A percentile compares a stretch with the other conserved stretches of the same genome.
Conservation (phyloP, 2,888 invertebrate species). For the Pterostichus madidus region DNA sequence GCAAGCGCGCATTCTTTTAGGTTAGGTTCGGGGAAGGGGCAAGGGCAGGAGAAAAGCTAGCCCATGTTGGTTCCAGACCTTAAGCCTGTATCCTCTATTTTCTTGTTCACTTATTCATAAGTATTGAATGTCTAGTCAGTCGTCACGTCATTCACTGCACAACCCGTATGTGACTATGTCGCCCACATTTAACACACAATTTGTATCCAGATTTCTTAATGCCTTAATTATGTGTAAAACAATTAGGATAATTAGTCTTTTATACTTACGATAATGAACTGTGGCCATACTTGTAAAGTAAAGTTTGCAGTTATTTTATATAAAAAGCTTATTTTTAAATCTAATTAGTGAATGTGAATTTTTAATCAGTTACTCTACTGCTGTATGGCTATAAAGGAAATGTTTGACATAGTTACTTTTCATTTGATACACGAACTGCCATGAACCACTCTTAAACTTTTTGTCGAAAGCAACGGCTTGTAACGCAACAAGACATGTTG, state of each 20-base stretch:
- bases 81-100: slow-evolving; percentile 36
- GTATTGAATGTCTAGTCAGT: slow-evolving; percentile 59
- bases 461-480: neutral
- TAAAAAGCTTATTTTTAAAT: slow-evolving; percentile 49
- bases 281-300: slow-evolving; percentile 52
- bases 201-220: slow-evolving; percentile 43
- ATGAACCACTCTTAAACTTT: slow-evolving; percentile 18
- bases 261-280: slow-evolving; percentile 52
- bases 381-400: slow-evolving; percentile 10
- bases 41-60: neutral
- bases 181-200: slow-evolving; percentile 18
- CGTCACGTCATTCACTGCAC: slow-evolving; percentile 9
- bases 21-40: slow-evolving; percentile 43
- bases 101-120: slow-evolving; percentile 48
- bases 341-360: slow-evolving; percentile 48
- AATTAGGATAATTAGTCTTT: slow-evolving; percentile 57
- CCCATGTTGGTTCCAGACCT: slow-evolving; percentile 24
- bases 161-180: slow-evolving; percentile 18
- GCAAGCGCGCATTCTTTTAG: slow-evolving; percentile 21
- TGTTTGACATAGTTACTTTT: neutral
- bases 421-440: slow-evolving; percentile 25
- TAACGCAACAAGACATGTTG: slow-evolving; percentile 7
- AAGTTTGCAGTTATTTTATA: slow-evolving; percentile 51
- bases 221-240: slow-evolving; percentile 53
- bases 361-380: slow-evolving; percentile 51